Evolutionary conservation across 2,888 invertebrate genomes (phyloP).

Genomic region (Melikaiella ostensackeni): DNA sequence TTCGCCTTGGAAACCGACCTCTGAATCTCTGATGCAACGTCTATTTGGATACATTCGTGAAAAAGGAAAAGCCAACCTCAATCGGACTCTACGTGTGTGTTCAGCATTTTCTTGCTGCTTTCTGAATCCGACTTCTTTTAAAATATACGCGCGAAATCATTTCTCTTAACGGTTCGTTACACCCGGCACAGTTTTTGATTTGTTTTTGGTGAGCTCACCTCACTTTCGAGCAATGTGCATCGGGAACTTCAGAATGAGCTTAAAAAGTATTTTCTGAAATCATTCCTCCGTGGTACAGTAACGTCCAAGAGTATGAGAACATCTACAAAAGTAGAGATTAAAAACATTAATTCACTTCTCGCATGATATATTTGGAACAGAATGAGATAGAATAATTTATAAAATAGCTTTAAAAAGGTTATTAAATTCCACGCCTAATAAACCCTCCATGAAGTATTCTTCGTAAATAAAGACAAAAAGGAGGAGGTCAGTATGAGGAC

Average conservation of each 20-base stretch:
- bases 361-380: no score
- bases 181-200: conserved; percentile 30
- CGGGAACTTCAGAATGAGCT: conserved; percentile 13
- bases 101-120: conserved; percentile 20
- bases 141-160: conserved; percentile 18
- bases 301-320: no score
- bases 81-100: not conserved
- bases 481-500: no score
- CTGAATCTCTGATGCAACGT: conserved; percentile 44
- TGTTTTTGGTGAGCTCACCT: not conserved
- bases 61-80: conserved; percentile 15
- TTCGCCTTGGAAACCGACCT: conserved; percentile 60
- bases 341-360: no score
- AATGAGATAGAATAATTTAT: no score
- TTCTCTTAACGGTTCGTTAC: conserved; percentile 31
- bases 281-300: not conserved
- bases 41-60: conserved; percentile 52
- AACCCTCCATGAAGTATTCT: no score
- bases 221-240: not conserved
- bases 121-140: not conserved
- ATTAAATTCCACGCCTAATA: no score
- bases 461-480: no score
- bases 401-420: no score
- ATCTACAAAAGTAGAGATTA: no score
- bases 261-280: conserved; percentile 2